Base-by-base conservation (phyloP, 2,113 vertebrate species). In the Strigops habroptila region DNA sequence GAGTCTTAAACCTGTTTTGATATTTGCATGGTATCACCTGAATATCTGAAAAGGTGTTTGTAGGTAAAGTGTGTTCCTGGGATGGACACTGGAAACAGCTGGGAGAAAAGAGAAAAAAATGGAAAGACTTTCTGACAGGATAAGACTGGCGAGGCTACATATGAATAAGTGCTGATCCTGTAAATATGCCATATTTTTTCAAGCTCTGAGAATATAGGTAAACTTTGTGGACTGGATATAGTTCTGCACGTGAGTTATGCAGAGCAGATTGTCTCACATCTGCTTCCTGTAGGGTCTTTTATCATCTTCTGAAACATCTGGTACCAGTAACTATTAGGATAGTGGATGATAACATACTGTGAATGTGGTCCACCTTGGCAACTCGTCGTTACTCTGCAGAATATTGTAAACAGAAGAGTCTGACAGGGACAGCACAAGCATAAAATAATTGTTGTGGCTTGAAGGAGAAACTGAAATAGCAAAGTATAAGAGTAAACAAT, bases 191-290 rank as follows among this genome's bases (percentile, higher is more conserved):
- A 71, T 4, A 24, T 27, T 85, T 44, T 95, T 78, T 41, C 62
- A 84, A 12, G 27, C 35, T 41, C 69, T 71, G 69, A 86, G 23
- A 89, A 48, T 77, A 70, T 2, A 46, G 35, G 39, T 68, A 18
- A 81, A 81, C 14, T 78, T 24, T 86, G 31, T 62, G 48, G 81
- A n/a, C 41, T 75, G 46, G 64, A 68, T 83, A 24, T 30, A 57
- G 76, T 49, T 74, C 73, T 86, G 30, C 22, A 28, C 73, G 16
- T 52, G n/a, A 71, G 80, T 65, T 84, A 65, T 67, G 84, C 62
- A 87, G 8, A 90, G 80, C 88, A 95, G 94, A 90, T 93, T 92
- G 80, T 78, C 85, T 86, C 65, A 82, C 81, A 74, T 89, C 73
- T 96, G 69, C 83, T 83, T 85, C 25, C 77, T 89, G 37, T 62